Evolutionary conservation across 2,113 vertebrate genomes (phyloP).

Genomic region (Neolamprologus sp.): DNA sequence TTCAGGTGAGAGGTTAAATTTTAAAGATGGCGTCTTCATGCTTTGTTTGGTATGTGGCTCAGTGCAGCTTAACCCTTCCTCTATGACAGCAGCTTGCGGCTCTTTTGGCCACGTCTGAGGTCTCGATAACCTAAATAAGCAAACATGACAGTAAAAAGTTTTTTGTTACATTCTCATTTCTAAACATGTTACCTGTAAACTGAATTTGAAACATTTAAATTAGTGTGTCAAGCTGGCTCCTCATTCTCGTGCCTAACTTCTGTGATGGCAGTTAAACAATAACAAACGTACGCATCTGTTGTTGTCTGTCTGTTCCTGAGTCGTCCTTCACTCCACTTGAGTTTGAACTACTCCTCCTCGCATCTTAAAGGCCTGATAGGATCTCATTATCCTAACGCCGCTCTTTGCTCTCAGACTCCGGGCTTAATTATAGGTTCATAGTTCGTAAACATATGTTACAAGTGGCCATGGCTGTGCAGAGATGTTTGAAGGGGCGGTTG

Average conservation of each 20-base stretch:
- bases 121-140: neutral
- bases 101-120: neutral
- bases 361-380: neutral
- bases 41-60: neutral
- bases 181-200: neutral
- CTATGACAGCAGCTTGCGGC: neutral
- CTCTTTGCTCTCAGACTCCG: neutral
- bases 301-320: neutral
- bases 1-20: neutral
- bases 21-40: neutral
- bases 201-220: neutral
- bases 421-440: neutral
- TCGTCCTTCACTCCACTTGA: neutral
- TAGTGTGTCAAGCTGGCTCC: neutral
- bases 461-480: neutral
- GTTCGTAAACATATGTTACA: neutral
- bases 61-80: neutral
- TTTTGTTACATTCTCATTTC: neutral
- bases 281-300: accelerated
- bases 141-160: accelerated
- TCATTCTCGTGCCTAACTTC: accelerated
- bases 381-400: neutral
- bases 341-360: neutral
- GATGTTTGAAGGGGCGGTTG: neutral
- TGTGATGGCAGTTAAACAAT: neutral